Evolutionary conservation across 2,888 invertebrate genomes (phyloP).

Genomic region (Leucophora obtusa): DNA sequence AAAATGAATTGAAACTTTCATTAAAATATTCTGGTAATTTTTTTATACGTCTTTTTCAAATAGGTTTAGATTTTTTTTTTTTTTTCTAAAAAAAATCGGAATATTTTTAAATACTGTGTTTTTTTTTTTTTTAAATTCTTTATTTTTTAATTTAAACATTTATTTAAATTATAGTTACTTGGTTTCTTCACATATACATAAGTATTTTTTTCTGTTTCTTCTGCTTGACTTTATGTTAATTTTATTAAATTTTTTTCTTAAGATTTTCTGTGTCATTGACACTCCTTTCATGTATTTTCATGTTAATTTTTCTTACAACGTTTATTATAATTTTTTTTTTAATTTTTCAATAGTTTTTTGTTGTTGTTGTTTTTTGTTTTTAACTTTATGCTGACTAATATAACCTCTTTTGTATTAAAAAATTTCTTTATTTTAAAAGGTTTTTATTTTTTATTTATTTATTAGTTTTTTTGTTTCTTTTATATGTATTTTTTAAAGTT

Average conservation of each 20-base stretch:
- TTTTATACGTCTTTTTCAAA: too few species aligned
- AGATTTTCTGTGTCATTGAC: constrained; percentile 57
- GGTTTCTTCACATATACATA: too few species aligned
- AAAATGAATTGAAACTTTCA: too few species aligned
- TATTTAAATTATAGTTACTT: too few species aligned
- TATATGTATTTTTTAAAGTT: not conserved
- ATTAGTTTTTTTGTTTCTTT: not conserved
- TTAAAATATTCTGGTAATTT: too few species aligned
- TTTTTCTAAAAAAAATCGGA: too few species aligned
- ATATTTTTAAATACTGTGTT: too few species aligned
- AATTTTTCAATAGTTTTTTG: not conserved
- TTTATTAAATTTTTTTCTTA: constrained; percentile 1
- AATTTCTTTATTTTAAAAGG: constrained; percentile 26
- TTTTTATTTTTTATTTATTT: too few species aligned
- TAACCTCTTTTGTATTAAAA: constrained; percentile 46
- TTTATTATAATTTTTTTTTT: constrained; percentile 17
- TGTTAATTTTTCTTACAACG: constrained; percentile 43
- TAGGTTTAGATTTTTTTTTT: too few species aligned
- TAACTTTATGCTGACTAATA: constrained; percentile 51
- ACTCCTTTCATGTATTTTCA: constrained; percentile 30
- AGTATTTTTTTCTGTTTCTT: not conserved
- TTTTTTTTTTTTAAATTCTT: too few species aligned
- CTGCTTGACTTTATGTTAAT: not conserved
- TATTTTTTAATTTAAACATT: too few species aligned
- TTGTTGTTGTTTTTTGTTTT: not conserved